Conservation (phyloP, 2,113 vertebrate species). For the Ceuthmochares aereus region DNA sequence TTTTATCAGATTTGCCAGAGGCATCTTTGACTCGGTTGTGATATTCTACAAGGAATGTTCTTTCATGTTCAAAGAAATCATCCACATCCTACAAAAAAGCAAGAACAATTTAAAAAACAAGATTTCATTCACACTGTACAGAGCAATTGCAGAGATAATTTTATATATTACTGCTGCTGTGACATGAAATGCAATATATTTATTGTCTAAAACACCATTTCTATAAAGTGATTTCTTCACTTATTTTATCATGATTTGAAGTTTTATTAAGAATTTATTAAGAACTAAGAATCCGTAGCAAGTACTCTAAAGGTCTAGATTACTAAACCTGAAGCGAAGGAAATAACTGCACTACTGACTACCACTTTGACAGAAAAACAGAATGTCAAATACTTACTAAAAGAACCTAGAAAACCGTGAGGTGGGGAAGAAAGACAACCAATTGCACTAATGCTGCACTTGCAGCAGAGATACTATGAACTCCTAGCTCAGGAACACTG, state of each 20-base stretch:
- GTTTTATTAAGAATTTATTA: not conserved
- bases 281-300: not conserved
- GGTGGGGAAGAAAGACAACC: not conserved
- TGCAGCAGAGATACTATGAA: not conserved
- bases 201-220: not conserved
- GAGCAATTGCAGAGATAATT: not conserved
- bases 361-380: not conserved
- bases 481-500: not conserved
- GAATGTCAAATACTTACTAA: not conserved
- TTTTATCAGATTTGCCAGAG: conserved; percentile 94
- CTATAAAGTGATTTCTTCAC: not conserved
- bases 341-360: not conserved
- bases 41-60: conserved; percentile 98
- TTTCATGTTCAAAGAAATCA: conserved; percentile 98
- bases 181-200: not conserved
- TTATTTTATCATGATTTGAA: not conserved
- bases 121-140: not conserved
- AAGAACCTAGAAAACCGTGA: not conserved
- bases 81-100: conserved; percentile 89
- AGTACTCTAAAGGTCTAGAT: not conserved
- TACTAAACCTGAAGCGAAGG: not conserved
- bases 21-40: conserved; percentile 97
- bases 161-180: not conserved
- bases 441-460: not conserved
- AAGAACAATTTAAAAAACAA: not conserved